These are phyloP conservation scores for Oikopleura dioica DNA, from an alignment of 23 tunicate species.

Conservation along the genomic window DNA sequence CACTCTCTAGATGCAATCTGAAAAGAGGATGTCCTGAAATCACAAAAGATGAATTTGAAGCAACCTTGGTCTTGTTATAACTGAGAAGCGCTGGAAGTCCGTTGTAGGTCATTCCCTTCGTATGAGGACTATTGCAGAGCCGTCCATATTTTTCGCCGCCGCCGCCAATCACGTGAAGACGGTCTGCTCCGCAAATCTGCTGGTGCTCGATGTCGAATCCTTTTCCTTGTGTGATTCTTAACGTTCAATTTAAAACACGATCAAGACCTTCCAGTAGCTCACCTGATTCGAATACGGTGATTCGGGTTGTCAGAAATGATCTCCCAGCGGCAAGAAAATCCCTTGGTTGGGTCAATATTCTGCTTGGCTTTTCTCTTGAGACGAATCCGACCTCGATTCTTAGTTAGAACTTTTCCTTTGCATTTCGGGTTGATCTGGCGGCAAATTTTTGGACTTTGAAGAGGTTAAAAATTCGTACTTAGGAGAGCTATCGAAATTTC, in stretches of 20 bases:
- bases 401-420: neutral
- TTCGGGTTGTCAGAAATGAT: no score
- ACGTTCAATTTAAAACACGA: neutral
- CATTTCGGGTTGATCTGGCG: no score
- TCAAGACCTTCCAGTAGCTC: no score
- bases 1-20: neutral
- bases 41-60: no score
- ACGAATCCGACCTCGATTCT: neutral
- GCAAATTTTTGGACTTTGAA: no score
- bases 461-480: no score
- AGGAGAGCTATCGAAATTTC: no score
- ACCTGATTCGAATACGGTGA: no score
- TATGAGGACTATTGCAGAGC: neutral
- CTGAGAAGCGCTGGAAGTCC: neutral
- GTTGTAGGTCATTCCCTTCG: neutral
- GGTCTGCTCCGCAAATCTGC: neutral
- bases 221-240: neutral
- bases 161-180: neutral
- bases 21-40: no score
- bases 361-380: no score
- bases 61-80: neutral
- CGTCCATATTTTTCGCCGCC: neutral
- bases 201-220: neutral
- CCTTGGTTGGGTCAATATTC: no score
- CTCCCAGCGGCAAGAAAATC: no score